A percentile compares a stretch with the other conserved stretches of the same genome.
These are phyloP conservation scores for Petaurus breviceps DNA, from an alignment of 2,113 vertebrate genomes.

Conservation along the genomic window DNA sequence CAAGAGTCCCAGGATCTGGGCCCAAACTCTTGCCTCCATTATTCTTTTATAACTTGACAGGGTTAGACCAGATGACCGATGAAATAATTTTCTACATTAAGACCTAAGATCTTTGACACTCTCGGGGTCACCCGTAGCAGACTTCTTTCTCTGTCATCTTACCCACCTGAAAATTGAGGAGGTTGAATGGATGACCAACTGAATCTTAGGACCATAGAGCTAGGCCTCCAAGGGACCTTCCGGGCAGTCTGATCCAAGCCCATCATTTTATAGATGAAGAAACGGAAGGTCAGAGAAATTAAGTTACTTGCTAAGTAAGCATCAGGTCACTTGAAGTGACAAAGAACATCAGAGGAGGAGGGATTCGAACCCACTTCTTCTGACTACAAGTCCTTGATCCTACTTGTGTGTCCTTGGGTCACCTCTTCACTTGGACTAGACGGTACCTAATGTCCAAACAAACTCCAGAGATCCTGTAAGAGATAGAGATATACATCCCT, in stretches of 20 bases:
- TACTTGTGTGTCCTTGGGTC: background rate
- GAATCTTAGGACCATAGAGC: background rate
- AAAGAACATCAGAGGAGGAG: background rate
- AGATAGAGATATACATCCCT: background rate
- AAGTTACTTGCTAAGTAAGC: background rate
- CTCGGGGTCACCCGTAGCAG: background rate
- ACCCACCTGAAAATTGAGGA: background rate
- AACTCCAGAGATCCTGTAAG: background rate
- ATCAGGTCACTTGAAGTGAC: background rate
- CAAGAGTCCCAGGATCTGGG: no score
- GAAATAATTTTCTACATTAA: background rate
- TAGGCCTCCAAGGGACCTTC: background rate
- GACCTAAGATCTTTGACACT: background rate
- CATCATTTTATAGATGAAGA: background rate
- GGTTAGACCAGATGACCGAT: no score
- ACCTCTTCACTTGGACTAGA: background rate
- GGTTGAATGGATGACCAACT: background rate
- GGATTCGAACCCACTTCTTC: background rate
- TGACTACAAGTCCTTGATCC: background rate
- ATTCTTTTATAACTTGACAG: no score
- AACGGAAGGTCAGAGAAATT: background rate
- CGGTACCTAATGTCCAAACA: background rate
- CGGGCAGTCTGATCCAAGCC: background rate
- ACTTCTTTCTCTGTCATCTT: background rate
- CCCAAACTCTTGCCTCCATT: background rate